Base-by-base conservation (phyloP, 2,113 vertebrate species). In the Chroicocephalus ridibundus region DNA sequence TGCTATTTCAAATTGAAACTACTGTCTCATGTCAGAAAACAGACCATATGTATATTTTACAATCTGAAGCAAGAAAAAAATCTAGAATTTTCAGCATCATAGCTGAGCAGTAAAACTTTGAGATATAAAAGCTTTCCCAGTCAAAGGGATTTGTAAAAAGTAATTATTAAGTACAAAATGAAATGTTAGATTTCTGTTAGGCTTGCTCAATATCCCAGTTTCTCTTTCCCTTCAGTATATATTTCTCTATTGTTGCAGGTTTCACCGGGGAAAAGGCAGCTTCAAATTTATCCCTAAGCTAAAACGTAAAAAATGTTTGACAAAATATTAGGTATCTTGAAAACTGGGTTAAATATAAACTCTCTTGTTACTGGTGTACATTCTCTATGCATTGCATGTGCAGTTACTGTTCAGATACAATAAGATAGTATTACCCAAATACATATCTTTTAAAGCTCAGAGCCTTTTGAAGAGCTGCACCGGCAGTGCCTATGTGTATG, bases 241-340 rank as follows among this genome's bases (percentile, higher is more conserved):
- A 95, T 96, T 97, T 97, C 81, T 95, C 69, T 95, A 89, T 96
- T 97, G 94, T 97, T 97, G 69, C 65, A 96, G 77, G 78, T 83
- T 97, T 97, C 96, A 93, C 91, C 29, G 70, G 95, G 95, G 97
- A 97, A 98, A 97, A 96, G 94, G 55, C 85, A 97, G 94, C 94
- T 97, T 97, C 69, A 95, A 96, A 98, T 98, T 97, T 98, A 97
- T 98, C 96, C 95, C 87, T 97, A 94, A 98, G 95, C 87, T 98
- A 98, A 97, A 98, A 96, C 82, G 62, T 91, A 93, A 96, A 89
- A 97, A 97, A 97, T 98, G 90, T 96, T 97, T 96, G 97, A 97
- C 91, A 94, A 97, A 98, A 97, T 98, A 96, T 97, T 97, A 98
- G 84, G 46, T 95, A 96, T 90, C 75, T 90, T 95, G 82, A 95